Evolutionary conservation across 2,113 vertebrate species (phyloP).

Genomic region (Baryphthengus martii): DNA sequence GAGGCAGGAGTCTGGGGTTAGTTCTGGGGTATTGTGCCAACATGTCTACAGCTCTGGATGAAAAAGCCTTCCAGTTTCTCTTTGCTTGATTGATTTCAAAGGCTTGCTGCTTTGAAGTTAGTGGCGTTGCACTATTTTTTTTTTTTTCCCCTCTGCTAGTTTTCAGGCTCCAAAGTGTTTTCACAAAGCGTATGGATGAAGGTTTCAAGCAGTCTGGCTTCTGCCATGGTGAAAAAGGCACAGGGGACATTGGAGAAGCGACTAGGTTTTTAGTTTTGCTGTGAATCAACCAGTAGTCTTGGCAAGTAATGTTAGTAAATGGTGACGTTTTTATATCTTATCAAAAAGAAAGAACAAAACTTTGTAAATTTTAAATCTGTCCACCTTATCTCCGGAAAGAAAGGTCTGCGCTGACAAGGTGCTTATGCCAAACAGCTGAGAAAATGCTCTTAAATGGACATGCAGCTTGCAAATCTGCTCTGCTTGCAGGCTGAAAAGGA

Average conservation of each 20-base stretch:
- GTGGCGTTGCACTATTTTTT: not conserved
- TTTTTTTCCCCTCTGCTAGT: not conserved
- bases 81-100: not conserved
- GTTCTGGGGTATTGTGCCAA: not conserved
- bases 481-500: not conserved
- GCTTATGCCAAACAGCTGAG: not conserved
- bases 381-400: not conserved
- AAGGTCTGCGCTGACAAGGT: not conserved
- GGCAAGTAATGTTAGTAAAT: not conserved
- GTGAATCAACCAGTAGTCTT: not conserved
- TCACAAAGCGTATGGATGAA: not conserved
- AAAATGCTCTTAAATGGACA: not conserved
- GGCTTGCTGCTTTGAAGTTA: not conserved
- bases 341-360: rapidly evolving
- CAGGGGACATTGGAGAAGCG: not conserved
- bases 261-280: not conserved
- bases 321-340: not conserved
- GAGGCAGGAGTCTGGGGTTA: not conserved
- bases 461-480: not conserved
- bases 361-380: not conserved
- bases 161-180: not conserved
- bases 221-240: not conserved
- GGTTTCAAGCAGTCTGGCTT: not conserved
- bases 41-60: not conserved
- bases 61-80: rapidly evolving